Base-by-base conservation (phyloP, 2,113 vertebrate genomes). In the Cyrtonyx montezumae region DNA sequence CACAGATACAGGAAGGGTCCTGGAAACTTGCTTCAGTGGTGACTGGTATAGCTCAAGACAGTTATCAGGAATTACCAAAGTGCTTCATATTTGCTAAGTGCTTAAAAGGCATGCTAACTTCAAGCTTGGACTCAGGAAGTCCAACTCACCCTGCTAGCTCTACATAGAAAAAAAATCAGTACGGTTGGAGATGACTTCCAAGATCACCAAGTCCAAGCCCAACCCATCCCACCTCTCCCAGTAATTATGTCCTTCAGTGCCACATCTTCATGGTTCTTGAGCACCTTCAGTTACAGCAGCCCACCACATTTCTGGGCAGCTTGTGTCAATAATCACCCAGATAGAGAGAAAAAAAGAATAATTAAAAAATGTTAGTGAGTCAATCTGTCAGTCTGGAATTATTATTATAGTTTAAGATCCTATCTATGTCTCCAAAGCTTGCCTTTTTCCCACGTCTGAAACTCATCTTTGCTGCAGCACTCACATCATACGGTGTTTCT, bases 71-170 rank as follows among this genome's bases (percentile, higher is more conserved):
- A 76, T 79, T 69, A 42, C 42, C 32, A 69, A 65, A 77, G 7
- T 16, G 6, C 11, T 88, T 87, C 1, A 3, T 20, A 15, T 77
- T 89, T 67, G 32, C 17, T 20, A 79, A 76, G 53, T 13, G 7
- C 40, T 37, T 76, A 20, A 92, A 62, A 51, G 7, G 28, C 14
- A 21, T 0, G 0, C 5, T 63, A 49, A 56, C 1, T 0, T 65
- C 59, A 82, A 66, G 42, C 2, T 26, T 45, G 9, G 82, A 55
- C 28, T 69, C 6, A 84, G 36, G 71, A 56, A 5, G 0, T n/a
- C n/a, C n/a, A n/a, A n/a, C n/a, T n/a, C n/a, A 62, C 11, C 42
- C 9, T 34, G 17, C 26, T 25, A 6, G 11, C 3, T 51, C 49
- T 51, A 51, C 25, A 51, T 8, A 28, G 28, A 55, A 55, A 55